Evolutionary conservation across 2,797 vertebrate species (phyloP).

Genomic region (Toxotes lorentzi): DNA sequence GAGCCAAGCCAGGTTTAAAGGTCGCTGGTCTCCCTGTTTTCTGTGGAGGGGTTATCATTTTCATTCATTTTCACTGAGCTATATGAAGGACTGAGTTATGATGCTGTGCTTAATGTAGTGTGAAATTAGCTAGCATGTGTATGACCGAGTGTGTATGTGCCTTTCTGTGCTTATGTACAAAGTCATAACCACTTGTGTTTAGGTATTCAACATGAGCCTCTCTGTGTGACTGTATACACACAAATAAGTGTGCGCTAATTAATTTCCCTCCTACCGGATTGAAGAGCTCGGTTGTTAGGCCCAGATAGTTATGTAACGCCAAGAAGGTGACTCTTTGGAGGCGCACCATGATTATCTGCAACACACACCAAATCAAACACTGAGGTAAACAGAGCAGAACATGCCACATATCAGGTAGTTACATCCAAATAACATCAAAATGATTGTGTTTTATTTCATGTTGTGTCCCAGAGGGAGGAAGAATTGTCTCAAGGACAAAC

Average conservation of each 20-base stretch:
- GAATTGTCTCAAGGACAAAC: not conserved
- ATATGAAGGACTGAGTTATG: conserved; percentile 67
- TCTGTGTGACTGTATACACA: conserved; percentile 23
- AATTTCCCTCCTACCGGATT: conserved; percentile 82
- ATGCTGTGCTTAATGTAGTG: conserved; percentile 77
- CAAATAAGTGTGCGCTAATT: conserved; percentile 24
- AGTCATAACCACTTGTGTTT: conserved; percentile 25
- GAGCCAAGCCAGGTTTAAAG: conserved; percentile 16
- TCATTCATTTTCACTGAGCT: conserved; percentile 63
- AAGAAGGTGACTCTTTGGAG: conserved; percentile 97
- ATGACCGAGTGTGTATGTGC: conserved; percentile 3
- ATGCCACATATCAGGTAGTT: conserved; percentile 9
- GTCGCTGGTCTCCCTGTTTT: conserved; percentile 41
- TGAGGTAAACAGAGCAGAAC: conserved; percentile 37
- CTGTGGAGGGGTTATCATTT: conserved; percentile 44
- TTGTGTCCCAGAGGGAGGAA: not conserved
- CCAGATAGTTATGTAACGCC: conserved; percentile 94
- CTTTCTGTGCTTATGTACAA: conserved; percentile 33
- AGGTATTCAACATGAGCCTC: conserved; percentile 27
- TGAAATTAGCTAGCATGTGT: conserved; percentile 75
- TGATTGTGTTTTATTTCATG: conserved; percentile 1
- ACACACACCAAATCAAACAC: conserved; percentile 50
- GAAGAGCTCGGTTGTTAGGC: conserved; percentile 96
- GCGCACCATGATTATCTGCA: conserved; percentile 97
- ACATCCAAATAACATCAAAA: conserved; percentile 15